A percentile compares a stretch with the other conserved stretches of the same genome.
These are phyloP conservation scores for Dermatemys mawii DNA, from an alignment of 2,113 vertebrate species.

Conservation along the genomic window DNA sequence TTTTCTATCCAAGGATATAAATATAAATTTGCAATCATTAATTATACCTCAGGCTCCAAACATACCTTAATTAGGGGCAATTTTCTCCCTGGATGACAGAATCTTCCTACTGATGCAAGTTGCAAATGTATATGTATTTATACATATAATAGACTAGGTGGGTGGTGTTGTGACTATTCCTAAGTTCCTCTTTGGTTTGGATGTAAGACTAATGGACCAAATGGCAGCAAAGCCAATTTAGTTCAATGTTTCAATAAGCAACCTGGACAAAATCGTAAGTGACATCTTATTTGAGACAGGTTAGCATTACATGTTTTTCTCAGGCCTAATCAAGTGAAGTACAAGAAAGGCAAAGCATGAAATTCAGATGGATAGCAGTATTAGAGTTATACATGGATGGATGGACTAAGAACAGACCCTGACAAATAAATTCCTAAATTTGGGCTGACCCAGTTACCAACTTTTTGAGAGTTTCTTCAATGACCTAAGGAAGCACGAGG, in stretches of 20 bases:
- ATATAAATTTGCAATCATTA: not conserved
- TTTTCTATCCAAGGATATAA: not conserved
- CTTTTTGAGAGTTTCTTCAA: slow-evolving; percentile 8
- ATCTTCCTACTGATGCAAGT: slow-evolving; percentile 7
- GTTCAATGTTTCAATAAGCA: slow-evolving; percentile 71
- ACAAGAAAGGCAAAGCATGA: slow-evolving; percentile 66
- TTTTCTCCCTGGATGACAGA: not conserved
- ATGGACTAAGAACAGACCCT: slow-evolving; percentile 9
- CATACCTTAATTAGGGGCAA: slow-evolving; percentile 41
- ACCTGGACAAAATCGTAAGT: slow-evolving; percentile 74
- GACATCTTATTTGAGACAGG: slow-evolving; percentile 73
- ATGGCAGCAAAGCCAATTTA: slow-evolving; percentile 69
- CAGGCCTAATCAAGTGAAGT: slow-evolving; percentile 75
- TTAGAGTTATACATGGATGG: slow-evolving; percentile 35
- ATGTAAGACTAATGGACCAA: slow-evolving; percentile 68
- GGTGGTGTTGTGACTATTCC: slow-evolving; percentile 15
- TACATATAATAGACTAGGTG: not conserved
- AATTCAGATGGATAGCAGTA: slow-evolving; percentile 59
- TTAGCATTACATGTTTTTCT: slow-evolving; percentile 76
- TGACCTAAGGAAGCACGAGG: not conserved
- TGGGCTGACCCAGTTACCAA: not conserved
- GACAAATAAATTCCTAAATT: not conserved
- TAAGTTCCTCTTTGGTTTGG: slow-evolving; percentile 33
- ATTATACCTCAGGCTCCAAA: not conserved
- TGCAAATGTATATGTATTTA: not conserved